Base-by-base conservation (phyloP, 2,888 invertebrate species). In the Lacanobia oleracea region DNA sequence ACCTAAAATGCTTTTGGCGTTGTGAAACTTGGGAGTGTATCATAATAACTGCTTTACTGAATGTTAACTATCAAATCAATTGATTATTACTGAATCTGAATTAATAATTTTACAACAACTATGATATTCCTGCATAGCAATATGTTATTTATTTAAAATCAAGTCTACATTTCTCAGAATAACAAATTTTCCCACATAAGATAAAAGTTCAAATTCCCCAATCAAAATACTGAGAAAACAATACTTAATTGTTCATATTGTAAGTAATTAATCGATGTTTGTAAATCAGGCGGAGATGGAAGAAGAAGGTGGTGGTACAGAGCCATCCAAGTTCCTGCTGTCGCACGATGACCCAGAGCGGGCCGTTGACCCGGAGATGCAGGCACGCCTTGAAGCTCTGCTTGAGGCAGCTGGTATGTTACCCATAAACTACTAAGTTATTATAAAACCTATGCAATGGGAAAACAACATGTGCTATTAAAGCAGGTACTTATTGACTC, bases 301-400 rank as follows among this genome's bases (percentile, higher is more conserved):
- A 86, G 96, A 96, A 87, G 96, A 96, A 92, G 94, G 93, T 75
- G 91, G 90, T 85, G 91, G 92, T 85, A 88, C 94, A 78, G 96
- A 96, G 87, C 94, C 95, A 87, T 95, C 95, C 79, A 95, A 96
- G 91, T 96, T 95, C 91, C 92, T 96, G 84, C 92, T 96, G 75
- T 94, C 97, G 81, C 96, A 96, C 51, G 95, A 97, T 89, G 94
- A 97, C 91, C 96, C 97, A 61, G 97, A 97, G 89, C 95, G 97
- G 88, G 96, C 97, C 62, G 98, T 98, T 79, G 98, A 98, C 93
- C 98, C 98, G 60, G 98, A 98, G 93, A 98, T 98, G 88, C 98
- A 98, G 94, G 98, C 98, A 66, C 96, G 99, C 87, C 97, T 99
- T 77, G 99, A 99, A 96, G 99, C 99, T 83, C 97, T 99, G 85